Conservation (phyloP, 30 jellyfish, hydroid and myxozoan species). For the Rhopilema esculentum region DNA sequence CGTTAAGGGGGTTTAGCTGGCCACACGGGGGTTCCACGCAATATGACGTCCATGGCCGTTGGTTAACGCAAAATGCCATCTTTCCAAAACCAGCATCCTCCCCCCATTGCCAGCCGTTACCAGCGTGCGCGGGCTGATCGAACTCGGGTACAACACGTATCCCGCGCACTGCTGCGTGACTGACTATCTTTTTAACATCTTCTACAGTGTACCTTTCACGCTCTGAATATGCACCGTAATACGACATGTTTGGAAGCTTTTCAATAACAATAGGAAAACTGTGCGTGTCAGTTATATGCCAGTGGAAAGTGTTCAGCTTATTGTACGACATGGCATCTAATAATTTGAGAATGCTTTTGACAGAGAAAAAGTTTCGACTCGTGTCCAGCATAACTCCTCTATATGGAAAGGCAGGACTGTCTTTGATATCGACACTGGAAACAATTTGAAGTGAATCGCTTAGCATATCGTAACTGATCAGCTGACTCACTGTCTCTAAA, state of each 20-base stretch:
- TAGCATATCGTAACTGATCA: slow-evolving; percentile 66
- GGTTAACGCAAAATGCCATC: slow-evolving; percentile 73
- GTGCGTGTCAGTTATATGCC: slow-evolving; percentile 76
- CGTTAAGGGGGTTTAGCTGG: slow-evolving; percentile 68
- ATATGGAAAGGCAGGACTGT: slow-evolving; percentile 66
- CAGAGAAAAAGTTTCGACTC: slow-evolving; percentile 72
- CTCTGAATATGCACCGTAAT: slow-evolving; percentile 67
- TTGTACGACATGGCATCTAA: slow-evolving; percentile 75
- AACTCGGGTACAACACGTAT: slow-evolving; percentile 78
- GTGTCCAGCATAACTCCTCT: slow-evolving; percentile 82
- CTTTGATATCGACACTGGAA: slow-evolving; percentile 61
- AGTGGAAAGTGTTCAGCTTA: slow-evolving; percentile 72
- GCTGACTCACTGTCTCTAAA: slow-evolving; percentile 85
- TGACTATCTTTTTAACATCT: slow-evolving; percentile 40
- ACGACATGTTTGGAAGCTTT: slow-evolving; percentile 46
- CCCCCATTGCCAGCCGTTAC: slow-evolving; percentile 81
- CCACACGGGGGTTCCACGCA: slow-evolving; percentile 83
- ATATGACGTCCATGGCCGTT: slow-evolving; percentile 53
- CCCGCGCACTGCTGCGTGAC: slow-evolving; percentile 54
- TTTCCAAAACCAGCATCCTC: slow-evolving; percentile 57
- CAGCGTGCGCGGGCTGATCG: slow-evolving; percentile 84
- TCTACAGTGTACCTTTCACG: slow-evolving; percentile 43
- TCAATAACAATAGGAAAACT: slow-evolving; percentile 62
- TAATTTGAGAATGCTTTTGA: slow-evolving; percentile 37
- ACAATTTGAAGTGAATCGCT: slow-evolving; percentile 80